Base-by-base conservation (phyloP, 2,888 invertebrate genomes). In the Portevinia maculata region DNA sequence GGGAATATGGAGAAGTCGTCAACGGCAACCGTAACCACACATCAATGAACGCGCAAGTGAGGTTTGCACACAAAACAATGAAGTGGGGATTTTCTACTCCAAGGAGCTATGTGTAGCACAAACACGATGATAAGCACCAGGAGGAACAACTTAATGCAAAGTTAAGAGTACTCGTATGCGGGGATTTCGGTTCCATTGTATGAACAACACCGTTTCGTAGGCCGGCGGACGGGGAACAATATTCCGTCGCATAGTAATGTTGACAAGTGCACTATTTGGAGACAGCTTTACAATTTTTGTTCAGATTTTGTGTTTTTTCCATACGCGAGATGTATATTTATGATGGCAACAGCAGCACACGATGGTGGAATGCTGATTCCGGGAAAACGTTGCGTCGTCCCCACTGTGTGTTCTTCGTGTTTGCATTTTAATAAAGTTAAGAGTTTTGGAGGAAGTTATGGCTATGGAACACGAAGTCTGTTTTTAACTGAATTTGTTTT, bases 191-290 rank as follows among this genome's bases (percentile, higher is more conserved):
- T 28, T 48, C 71, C 46, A 52, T 70, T 69, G 62, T 71, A 62
- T 64, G 59, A 55, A 57, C 50, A 48, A 62, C 62, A 70, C 76
- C 39, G 53, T 34, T 44, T 53, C 59, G 44, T 34, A 24, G n/a
- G 19, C 11, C 9, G 60, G 34, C 53, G 52, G 28, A 53, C 53
- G 53, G 62, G 62, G 81, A 83, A 83, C 79, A 81, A 81, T 75
- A 70, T 52, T 30, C 64, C 70, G 59, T 76, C 11, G 21, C 65
- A 83, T 76, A 55, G 76, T 76, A 65, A 83, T 83, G 76, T 83
- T 83, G 81, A 83, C 81, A 83, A 83, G 71, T 83, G 81, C 81
- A 83, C 81, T 83, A 83, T 67, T 83, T 83, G 76, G 71, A 71
- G 76, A 83, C 76, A 83, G 81, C 69, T 70, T 81, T 81, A 41